Percentiles rank a stretch among this genome's conserved stretches.
Evolutionary conservation across 2,888 invertebrate genomes (phyloP).

Genomic region (Shargacucullia verbasci): DNA sequence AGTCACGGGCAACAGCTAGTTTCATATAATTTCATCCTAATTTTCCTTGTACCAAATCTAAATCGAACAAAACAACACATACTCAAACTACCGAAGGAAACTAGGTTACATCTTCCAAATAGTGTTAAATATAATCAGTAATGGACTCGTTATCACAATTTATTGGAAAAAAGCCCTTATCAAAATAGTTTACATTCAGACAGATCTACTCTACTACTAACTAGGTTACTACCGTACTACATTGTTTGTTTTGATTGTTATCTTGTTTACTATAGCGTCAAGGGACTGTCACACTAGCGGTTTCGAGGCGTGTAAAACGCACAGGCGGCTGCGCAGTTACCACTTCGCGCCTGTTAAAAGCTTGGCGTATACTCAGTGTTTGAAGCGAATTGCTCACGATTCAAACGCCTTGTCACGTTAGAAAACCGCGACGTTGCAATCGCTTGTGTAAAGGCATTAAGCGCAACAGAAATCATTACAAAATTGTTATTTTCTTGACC

Average conservation of each 20-base stretch:
- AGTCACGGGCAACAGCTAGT: no score
- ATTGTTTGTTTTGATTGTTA: slow-evolving; percentile 40
- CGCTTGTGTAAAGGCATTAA: not conserved
- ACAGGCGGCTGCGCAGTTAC: no score
- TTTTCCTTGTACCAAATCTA: slow-evolving; percentile 36
- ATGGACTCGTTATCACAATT: slow-evolving; percentile 19
- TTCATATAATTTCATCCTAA: not conserved
- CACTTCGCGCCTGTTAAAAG: no score
- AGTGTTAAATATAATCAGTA: slow-evolving; percentile 19
- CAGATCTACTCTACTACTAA: slow-evolving; percentile 17
- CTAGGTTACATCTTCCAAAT: slow-evolving; percentile 31
- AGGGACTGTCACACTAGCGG: no score
- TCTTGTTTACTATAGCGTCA: slow-evolving; percentile 44
- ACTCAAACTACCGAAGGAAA: slow-evolving; percentile 22
- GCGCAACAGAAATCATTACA: slow-evolving; percentile 9
- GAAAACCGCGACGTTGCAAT: not conserved
- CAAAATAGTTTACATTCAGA: slow-evolving; percentile 23
- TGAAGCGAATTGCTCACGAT: no score
- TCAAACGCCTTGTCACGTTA: no score
- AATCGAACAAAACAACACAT: slow-evolving; percentile 36
- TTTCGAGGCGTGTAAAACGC: no score
- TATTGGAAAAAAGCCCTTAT: slow-evolving; percentile 37
- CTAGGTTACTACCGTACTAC: slow-evolving; percentile 43
- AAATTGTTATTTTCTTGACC: slow-evolving; percentile 49
- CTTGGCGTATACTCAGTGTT: no score